These are phyloP conservation scores for Resseliella maxima DNA, from an alignment of 2,888 invertebrate genomes.

Conservation along the genomic window DNA sequence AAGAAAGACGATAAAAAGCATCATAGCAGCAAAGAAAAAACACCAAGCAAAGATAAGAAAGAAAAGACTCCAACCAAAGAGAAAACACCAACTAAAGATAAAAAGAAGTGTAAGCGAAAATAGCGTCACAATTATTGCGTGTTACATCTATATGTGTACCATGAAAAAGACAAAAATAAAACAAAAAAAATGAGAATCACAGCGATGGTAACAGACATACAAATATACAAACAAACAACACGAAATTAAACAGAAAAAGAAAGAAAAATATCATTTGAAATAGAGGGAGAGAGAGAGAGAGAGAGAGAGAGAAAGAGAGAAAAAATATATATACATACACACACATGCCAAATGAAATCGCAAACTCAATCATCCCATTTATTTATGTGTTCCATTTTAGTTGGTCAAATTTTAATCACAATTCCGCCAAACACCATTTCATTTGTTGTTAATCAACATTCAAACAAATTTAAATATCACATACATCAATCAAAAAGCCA, in stretches of 20 bases:
- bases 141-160: background rate
- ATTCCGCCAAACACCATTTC: background rate
- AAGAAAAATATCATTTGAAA: too few relatives aligned
- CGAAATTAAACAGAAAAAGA: too few relatives aligned
- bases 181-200: too few relatives aligned
- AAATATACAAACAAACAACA: background rate
- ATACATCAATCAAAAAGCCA: background rate
- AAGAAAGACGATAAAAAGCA: constrained; percentile 13
- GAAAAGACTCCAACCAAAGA: constrained; percentile 56
- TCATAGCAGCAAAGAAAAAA: background rate
- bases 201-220: too few relatives aligned
- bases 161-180: too few relatives aligned
- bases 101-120: constrained; percentile 59
- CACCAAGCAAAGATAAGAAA: background rate
- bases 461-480: background rate
- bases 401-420: background rate
- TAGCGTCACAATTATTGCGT: background rate
- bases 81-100: constrained; percentile 57
- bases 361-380: background rate
- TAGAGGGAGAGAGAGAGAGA: too few relatives aligned
- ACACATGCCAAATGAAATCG: background rate
- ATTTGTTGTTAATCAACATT: constrained; percentile 14
- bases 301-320: background rate
- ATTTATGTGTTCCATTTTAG: background rate
- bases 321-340: background rate